phyloP scores from a whole-genome alignment of 2,888 invertebrate species.

The Deilephila porcellus region DNA sequence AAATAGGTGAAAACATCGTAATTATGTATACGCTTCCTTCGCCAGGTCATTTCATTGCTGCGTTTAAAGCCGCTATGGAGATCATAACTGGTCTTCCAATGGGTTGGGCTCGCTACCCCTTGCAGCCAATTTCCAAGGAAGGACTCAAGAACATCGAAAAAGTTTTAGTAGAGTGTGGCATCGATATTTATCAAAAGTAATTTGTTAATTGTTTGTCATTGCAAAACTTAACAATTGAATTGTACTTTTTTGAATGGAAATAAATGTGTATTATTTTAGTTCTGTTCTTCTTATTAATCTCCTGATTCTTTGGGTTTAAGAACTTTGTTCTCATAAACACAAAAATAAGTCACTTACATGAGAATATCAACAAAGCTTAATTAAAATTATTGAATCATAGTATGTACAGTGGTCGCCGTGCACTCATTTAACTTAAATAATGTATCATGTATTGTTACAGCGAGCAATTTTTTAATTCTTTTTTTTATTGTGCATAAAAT shows the following conservation, averaged over 20 bases:
- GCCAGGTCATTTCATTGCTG: not conserved
- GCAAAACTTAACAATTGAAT: not conserved
- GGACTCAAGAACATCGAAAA: constrained; percentile 4
- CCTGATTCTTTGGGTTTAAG: not conserved
- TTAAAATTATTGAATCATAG: no score
- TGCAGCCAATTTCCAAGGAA: not conserved
- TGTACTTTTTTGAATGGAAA: not conserved
- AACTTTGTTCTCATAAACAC: not conserved
- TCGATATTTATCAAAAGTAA: not conserved
- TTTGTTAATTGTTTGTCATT: not conserved
- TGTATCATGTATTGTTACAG: no score
- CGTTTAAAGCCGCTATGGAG: constrained; percentile 5
- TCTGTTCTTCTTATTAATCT: not conserved
- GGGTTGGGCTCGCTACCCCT: not conserved
- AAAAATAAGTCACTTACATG: no score
- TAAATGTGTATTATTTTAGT: not conserved
- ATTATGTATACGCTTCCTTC: not conserved
- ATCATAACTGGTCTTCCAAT: not conserved
- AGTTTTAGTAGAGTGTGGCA: not conserved
- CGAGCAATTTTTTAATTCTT: no score
- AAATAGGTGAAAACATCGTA: not conserved
- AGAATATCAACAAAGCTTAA: no score
- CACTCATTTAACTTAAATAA: no score
- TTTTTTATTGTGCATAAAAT: no score
- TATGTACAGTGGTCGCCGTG: no score